These are phyloP conservation scores for Thymelicus sylvestris DNA, from an alignment of 2,888 invertebrate genomes.

Conservation along the genomic window DNA sequence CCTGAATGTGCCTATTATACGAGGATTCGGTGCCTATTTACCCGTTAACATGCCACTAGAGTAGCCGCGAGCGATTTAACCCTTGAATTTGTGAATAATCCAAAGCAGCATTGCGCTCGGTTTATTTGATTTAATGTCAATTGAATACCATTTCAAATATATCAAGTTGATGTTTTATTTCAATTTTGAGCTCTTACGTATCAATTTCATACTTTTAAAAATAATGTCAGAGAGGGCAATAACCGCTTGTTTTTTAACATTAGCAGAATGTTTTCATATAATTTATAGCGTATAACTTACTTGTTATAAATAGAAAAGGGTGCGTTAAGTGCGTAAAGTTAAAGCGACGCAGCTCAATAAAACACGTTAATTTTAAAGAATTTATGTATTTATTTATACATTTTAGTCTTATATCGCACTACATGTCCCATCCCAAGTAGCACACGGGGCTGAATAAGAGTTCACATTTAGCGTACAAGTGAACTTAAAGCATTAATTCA, in stretches of 20 bases:
- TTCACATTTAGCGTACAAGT: no score
- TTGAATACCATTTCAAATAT: neutral
- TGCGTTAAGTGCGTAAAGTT: no score
- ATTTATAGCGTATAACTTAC: no score
- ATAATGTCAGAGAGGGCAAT: no score
- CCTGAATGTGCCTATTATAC: constrained; percentile 78
- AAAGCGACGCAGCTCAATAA: neutral
- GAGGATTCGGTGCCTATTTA: constrained; percentile 74
- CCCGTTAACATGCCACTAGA: constrained; percentile 66
- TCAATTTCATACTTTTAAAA: no score
- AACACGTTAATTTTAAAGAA: neutral
- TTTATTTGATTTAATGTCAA: neutral
- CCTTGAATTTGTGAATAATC: constrained; percentile 33
- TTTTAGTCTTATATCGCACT: neutral
- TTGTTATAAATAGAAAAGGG: no score
- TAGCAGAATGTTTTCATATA: no score
- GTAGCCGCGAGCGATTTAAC: constrained; percentile 37
- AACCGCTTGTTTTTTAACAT: no score
- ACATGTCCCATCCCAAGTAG: neutral
- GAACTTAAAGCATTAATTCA: no score
- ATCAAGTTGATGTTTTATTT: neutral
- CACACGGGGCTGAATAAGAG: no score
- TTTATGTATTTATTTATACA: neutral
- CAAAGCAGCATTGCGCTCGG: constrained; percentile 8
- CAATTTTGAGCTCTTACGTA: no score